A percentile compares a stretch with the other conserved stretches of the same genome.
Conservation (phyloP, 1,140 invertebrate genomes). For the Leptoteleia sp. region DNA sequence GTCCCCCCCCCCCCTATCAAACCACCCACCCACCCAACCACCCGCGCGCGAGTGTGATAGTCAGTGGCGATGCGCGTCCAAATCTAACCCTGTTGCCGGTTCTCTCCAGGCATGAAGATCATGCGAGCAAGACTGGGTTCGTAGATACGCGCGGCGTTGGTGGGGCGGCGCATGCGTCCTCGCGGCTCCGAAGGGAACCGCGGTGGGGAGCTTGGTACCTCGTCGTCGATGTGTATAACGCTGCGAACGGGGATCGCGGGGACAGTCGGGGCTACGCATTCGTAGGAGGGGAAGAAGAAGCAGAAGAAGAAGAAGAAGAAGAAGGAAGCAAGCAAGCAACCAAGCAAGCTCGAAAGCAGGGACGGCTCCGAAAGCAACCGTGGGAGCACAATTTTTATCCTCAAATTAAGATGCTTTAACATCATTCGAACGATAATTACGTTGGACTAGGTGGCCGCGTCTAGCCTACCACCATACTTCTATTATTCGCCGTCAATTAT, state of each 20-base stretch:
- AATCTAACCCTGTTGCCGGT: constrained; percentile 77
- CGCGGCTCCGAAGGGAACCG: neutral
- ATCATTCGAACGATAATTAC: constrained; percentile 32
- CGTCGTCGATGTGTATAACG: constrained; percentile 55
- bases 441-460: neutral
- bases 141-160: constrained; percentile 24
- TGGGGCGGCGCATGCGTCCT: constrained; percentile 30
- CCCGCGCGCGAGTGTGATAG: constrained; percentile 71
- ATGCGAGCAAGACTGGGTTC: constrained; percentile 61
- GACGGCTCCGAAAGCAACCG: constrained; percentile 48
- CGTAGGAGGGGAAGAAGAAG: constrained; percentile 57
- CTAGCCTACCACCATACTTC: too few species aligned
- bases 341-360: constrained; percentile 56
- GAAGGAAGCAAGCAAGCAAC: too few species aligned
- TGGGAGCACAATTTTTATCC: constrained; percentile 60
- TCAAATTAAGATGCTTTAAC: constrained; percentile 56
- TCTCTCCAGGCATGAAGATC: constrained; percentile 71
- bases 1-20: constrained; percentile 52
- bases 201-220: constrained; percentile 66
- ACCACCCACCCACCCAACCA: constrained; percentile 60
- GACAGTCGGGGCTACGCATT: constrained; percentile 1
- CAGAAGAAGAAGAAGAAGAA: constrained; percentile 46
- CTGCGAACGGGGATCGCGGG: constrained; percentile 33
- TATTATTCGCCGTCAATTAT: too few species aligned
- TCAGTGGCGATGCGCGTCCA: constrained; percentile 74